Evolutionary conservation across 2,888 invertebrate species (phyloP), one percentile per base, ranked within the genome.

Genomic region (Drosophila testacea): DNA sequence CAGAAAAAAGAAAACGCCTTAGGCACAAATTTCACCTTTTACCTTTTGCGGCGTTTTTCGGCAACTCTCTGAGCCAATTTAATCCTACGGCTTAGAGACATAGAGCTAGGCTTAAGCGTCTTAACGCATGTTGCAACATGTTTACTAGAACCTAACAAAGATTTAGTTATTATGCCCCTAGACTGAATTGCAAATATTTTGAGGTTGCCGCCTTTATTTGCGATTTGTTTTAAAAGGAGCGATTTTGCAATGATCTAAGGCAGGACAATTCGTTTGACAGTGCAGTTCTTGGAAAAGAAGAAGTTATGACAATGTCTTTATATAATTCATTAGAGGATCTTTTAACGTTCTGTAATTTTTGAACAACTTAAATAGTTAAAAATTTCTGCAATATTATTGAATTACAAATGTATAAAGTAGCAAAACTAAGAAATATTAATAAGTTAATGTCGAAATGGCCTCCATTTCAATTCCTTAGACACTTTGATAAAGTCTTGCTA

Each of bases 41-140:
- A 41, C 64, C 63, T 65, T 60, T n/a, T 57, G 55, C 47, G 69
- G 69, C 61, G 22, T 55, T 46, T 73, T 73, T 54, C 63, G 65
- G 59, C 68, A 73, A 55, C 59, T 62, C 67, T 47, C 56, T 69
- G 70, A 76, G 82, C 76, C 73, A 84, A 82, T 87, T 86, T 87
- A 84, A 87, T 84, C 82, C 80, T 54, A 56, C 13, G 69, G 75
- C 82, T 82, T 80, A 82, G 67, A 65, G 51, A 51, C 70, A 70
- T 55, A 70, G 73, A 76, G 70, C 83, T 52, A 39, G 76, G 59
- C 73, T 73, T 82, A 87, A 73, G 80, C 78, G 71, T 42, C 72
- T 79, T 80, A 75, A 59, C 61, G 63, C 48, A 71, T 84, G 69
- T 83, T 87, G 82, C 78, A 83, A 75, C 71, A 86, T 83, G 74